Evolutionary conservation across 2,113 vertebrate genomes (phyloP).

Genomic region (Micronycteris hirsuta): DNA sequence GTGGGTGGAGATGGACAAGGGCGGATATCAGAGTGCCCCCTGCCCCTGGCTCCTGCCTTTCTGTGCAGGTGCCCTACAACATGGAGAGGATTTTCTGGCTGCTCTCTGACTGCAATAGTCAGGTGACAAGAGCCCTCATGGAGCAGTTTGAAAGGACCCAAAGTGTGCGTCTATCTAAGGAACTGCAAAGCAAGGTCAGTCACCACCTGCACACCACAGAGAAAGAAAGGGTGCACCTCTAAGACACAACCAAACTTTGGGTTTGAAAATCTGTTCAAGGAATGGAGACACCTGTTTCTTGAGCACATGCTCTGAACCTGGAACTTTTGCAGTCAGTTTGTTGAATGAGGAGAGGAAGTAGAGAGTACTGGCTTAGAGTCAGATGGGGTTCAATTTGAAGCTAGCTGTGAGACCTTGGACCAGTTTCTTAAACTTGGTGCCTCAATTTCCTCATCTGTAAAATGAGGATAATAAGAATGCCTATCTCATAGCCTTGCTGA

Average conservation of each 20-base stretch:
- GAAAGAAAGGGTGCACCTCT: background rate
- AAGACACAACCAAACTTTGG: background rate
- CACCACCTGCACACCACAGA: fast-evolving
- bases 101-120: slow-evolving; percentile 80
- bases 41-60: background rate
- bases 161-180: slow-evolving; percentile 76
- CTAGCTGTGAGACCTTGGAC: background rate
- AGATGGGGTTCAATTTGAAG: background rate
- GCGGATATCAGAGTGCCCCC: background rate
- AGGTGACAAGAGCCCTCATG: slow-evolving; percentile 85
- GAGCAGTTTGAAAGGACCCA: slow-evolving; percentile 85
- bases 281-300: background rate
- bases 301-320: background rate
- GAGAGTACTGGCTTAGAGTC: background rate
- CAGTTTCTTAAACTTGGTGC: background rate
- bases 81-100: slow-evolving; percentile 96
- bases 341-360: background rate
- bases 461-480: background rate
- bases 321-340: background rate
- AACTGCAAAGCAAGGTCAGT: slow-evolving; percentile 81
- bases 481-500: background rate
- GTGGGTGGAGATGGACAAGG: background rate
- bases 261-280: background rate
- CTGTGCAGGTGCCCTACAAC: slow-evolving; percentile 91
- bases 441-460: background rate